phyloP scores from a whole-genome alignment of 2,797 vertebrate genomes.

The Acipenser ruthenus region DNA sequence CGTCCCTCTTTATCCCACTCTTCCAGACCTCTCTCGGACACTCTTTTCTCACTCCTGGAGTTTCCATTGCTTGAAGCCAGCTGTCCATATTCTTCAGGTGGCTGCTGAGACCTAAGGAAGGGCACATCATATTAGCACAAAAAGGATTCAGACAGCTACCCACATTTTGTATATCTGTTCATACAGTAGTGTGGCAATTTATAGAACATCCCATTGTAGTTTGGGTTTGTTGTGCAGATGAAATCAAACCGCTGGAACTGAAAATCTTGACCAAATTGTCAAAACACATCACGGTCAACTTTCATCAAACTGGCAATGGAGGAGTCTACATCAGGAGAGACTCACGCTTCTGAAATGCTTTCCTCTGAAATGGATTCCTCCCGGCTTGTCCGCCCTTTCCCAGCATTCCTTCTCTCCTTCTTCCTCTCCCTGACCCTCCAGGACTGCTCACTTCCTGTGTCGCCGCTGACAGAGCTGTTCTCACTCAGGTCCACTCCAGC shows the following conservation, averaged over 20 bases:
- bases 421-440: conserved; percentile 24
- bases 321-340: background rate
- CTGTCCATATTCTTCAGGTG: background rate
- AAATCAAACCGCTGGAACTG: too few relatives aligned
- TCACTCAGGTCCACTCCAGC: conserved; percentile 35
- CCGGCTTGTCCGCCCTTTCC: conserved; percentile 15
- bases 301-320: background rate
- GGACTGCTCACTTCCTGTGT: background rate
- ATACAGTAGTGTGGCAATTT: too few relatives aligned
- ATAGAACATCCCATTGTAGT: too few relatives aligned
- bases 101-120: too few relatives aligned
- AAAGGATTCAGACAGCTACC: too few relatives aligned
- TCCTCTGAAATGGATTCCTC: conserved; percentile 30
- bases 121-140: too few relatives aligned
- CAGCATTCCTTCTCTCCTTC: conserved; percentile 23
- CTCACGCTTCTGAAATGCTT: conserved; percentile 7
- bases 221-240: too few relatives aligned
- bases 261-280: too few relatives aligned
- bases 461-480: conserved; percentile 29
- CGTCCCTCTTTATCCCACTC: conserved; percentile 15
- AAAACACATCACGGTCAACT: too few relatives aligned
- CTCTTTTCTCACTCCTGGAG: background rate
- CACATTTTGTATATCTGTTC: too few relatives aligned
- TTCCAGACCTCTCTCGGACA: conserved; percentile 8
- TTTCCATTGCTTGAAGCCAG: background rate